A percentile compares a stretch with the other conserved stretches of the same genome.
Evolutionary conservation across 2,797 vertebrate species (phyloP).

Genomic region (Diplodus puntazzo): DNA sequence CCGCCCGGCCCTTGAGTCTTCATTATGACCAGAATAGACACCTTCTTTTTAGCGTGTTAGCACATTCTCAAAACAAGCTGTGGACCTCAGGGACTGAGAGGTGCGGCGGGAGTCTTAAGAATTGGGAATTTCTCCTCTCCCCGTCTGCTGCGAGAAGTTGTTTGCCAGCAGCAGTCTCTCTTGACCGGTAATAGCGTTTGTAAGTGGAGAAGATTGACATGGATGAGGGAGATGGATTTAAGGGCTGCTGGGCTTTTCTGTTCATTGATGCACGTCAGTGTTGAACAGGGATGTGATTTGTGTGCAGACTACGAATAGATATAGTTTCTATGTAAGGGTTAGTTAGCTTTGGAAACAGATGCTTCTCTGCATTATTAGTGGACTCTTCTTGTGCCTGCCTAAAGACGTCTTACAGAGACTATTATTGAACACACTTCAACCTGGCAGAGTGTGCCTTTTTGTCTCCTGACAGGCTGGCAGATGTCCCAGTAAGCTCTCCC

Average conservation of each 20-base stretch:
- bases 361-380: not conserved
- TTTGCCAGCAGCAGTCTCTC: conserved; percentile 73
- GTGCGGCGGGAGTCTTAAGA: conserved; percentile 67
- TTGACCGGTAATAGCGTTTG: conserved; percentile 74
- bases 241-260: conserved; percentile 48
- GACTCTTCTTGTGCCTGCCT: not conserved
- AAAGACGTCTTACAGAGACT: conserved; percentile 16
- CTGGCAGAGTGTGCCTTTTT: conserved; percentile 30
- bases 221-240: conserved; percentile 56
- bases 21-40: conserved; percentile 86
- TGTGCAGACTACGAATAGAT: conserved; percentile 22
- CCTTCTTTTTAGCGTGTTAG: conserved; percentile 82
- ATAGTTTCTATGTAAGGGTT: not conserved
- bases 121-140: conserved; percentile 67
- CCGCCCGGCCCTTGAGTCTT: conserved; percentile 81
- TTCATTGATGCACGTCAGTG: conserved; percentile 34
- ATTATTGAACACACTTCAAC: conserved; percentile 21
- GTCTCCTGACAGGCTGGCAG: conserved; percentile 50
- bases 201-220: conserved; percentile 73
- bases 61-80: conserved; percentile 83
- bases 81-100: conserved; percentile 72
- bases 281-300: conserved; percentile 24
- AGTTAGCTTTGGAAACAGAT: conserved; percentile 26
- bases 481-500: conserved; percentile 53
- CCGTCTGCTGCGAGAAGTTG: conserved; percentile 59